Evolutionary conservation across 2,797 vertebrate genomes (phyloP).

Genomic region (Myotis vivesi): DNA sequence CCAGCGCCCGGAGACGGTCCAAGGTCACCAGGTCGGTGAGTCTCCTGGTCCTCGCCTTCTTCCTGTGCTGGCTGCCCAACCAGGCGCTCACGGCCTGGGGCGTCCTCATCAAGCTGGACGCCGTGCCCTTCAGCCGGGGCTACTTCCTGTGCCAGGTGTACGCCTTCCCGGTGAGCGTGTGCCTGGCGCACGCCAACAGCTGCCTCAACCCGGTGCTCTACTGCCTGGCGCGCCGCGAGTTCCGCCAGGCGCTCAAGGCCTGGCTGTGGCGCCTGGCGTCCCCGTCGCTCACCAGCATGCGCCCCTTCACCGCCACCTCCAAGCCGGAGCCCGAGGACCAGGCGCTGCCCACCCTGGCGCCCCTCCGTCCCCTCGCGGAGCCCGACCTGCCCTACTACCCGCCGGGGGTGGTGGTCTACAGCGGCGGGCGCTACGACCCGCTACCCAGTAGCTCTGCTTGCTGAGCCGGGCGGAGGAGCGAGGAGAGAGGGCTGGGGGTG

Average conservation of each 20-base stretch:
- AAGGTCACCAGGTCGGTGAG: conserved; percentile 95
- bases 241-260: conserved; percentile 92
- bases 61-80: conserved; percentile 97
- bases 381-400: conserved; percentile 86
- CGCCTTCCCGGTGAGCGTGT: conserved; percentile 94
- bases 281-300: conserved; percentile 88
- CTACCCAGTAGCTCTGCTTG: conserved; percentile 87
- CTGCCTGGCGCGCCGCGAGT: conserved; percentile 95
- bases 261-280: conserved; percentile 92
- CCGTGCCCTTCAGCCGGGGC: conserved; percentile 91
- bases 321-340: conserved; percentile 90
- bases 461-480: conserved; percentile 47
- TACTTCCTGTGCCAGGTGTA: conserved; percentile 95
- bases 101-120: conserved; percentile 94
- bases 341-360: conserved; percentile 81
- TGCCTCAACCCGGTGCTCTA: conserved; percentile 96
- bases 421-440: conserved; percentile 87
- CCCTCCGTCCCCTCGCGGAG: conserved; percentile 65
- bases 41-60: conserved; percentile 95
- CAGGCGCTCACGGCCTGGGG: conserved; percentile 96
- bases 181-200: conserved; percentile 97
- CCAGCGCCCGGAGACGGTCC: conserved; percentile 90
- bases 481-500: neutral
- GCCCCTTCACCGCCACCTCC: conserved; percentile 90
- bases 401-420: conserved; percentile 84